Evolutionary conservation across 2,113 vertebrate species (phyloP), one percentile per base, ranked within the genome.

Genomic region (Malurus elegans): DNA sequence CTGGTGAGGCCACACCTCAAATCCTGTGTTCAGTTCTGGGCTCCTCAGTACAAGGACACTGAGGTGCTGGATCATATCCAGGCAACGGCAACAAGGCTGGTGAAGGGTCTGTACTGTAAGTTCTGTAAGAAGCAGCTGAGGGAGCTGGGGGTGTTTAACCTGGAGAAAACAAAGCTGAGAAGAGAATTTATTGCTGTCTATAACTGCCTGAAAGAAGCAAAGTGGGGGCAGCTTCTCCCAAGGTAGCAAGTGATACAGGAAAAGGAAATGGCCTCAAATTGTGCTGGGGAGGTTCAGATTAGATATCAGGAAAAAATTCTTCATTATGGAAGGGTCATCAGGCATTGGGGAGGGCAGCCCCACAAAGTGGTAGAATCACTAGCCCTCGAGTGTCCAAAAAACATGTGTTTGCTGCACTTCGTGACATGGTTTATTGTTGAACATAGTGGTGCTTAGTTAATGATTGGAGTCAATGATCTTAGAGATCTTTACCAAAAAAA

Each of bases 1-100:
- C 13, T 48, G n/a, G n/a, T 11, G 24, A 71, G 57, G 20, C 4
- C 2, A 1, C 2, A 3, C 7, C 17, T 62, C 3, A 1, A 48
- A 15, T 29, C 6, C 29, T 12, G 20, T 7, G 16, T 0, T 4
- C 66, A 12, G 25, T 5, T 56, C 1, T 64, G 65, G 7, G 3
- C 3, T 28, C 5, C 3, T 64, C 48, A 25, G 4, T 25, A 0
- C 20, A 29, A 12, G 2, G n/a, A 25, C 34, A 25, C 1, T 25
- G 24, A 21, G 8, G 13, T 4, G 34, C 40, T 48, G 25, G 7
- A 56, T 8, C 1, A 0, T 9, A 25, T 31, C n/a, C 25, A 29
- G 29, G 29, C 8, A 62, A 25, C 18, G 23, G 19, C 23, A 69
- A 4, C 3, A 10, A 3, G 17, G 8, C n/a, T 79, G n/a, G 16